Conservation (phyloP, 2,888 invertebrate species). For the Polylopha cassiicola region DNA sequence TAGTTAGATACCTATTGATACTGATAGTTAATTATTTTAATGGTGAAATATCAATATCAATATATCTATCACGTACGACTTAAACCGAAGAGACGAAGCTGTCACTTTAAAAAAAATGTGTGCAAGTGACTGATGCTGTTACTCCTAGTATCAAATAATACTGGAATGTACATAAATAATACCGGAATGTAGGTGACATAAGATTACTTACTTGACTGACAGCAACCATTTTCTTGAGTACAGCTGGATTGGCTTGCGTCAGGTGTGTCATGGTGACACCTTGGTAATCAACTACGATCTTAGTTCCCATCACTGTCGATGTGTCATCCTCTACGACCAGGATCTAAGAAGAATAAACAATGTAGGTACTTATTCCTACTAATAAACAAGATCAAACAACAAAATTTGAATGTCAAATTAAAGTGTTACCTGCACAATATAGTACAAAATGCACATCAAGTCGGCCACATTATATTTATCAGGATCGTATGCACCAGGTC, state of each 20-base stretch:
- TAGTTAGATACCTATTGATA: too few species aligned
- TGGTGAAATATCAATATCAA: too few species aligned
- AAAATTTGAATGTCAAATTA: not conserved
- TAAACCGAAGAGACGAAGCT: too few species aligned
- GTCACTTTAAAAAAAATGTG: too few species aligned
- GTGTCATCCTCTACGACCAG: constrained; percentile 79
- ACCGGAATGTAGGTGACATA: too few species aligned
- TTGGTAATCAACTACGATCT: constrained; percentile 57
- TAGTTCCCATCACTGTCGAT: constrained; percentile 71
- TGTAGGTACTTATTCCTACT: not conserved
- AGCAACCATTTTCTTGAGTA: constrained; percentile 77
- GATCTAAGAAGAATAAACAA: constrained; percentile 51
- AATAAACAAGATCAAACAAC: constrained; percentile 3
- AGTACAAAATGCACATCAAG: constrained; percentile 70
- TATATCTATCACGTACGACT: too few species aligned
- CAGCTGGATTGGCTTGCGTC: constrained; percentile 73
- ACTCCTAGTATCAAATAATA: too few species aligned
- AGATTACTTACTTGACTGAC: constrained; percentile 57
- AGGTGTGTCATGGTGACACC: constrained; percentile 75
- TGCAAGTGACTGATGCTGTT: too few species aligned
- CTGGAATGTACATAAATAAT: too few species aligned
- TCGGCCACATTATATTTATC: constrained; percentile 70
- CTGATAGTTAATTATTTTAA: too few species aligned
- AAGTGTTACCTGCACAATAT: constrained; percentile 57
- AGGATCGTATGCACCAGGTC: constrained; percentile 74